phyloP scores from a whole-genome alignment of 1,140 invertebrate species.

The Penaeus japonicus region DNA sequence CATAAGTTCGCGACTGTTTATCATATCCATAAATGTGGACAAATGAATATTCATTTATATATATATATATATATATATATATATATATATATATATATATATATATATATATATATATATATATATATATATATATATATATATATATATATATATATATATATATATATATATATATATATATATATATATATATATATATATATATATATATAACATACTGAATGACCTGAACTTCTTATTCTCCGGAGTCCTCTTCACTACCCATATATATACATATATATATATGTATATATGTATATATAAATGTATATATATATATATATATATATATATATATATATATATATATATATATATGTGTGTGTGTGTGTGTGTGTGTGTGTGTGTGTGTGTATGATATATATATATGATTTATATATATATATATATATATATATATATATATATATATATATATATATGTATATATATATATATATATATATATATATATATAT shows the following conservation, averaged over 20 bases:
- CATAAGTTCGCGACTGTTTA: no score
- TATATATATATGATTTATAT: neutral
- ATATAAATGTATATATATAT: neutral
- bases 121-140: neutral
- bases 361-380: neutral
- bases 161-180: neutral
- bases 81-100: neutral
- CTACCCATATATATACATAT: neutral
- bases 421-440: neutral
- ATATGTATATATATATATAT: neutral
- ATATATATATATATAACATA: no score
- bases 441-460: neutral
- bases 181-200: neutral
- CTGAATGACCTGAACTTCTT: no score
- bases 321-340: neutral
- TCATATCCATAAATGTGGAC: neutral
- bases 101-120: neutral
- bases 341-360: constrained; percentile 6
- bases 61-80: neutral
- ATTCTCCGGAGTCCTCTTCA: no score
- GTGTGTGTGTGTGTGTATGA: neutral
- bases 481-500: neutral
- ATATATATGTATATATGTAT: neutral
- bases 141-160: neutral
- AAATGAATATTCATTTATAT: neutral